phyloP scores from a whole-genome alignment of 1,140 invertebrate species.

The Neuroterus valhalla region DNA sequence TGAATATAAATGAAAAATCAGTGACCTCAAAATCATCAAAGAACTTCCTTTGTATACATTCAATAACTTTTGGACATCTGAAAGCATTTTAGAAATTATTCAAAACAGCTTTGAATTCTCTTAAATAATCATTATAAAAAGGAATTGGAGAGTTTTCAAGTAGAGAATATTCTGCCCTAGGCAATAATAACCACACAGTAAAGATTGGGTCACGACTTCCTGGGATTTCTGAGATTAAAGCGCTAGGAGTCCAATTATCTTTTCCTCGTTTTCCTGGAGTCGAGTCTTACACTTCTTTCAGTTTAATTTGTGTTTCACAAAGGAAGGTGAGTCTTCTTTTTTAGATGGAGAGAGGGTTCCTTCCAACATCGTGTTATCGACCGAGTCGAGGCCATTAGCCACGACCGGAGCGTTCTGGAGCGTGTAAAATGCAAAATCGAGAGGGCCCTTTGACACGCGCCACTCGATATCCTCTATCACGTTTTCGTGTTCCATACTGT shows the following conservation, averaged over 20 bases:
- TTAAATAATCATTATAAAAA: neutral
- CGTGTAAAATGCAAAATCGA: constrained; percentile 36
- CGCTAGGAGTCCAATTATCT: constrained; percentile 17
- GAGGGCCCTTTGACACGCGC: constrained; percentile 30
- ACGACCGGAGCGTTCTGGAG: constrained; percentile 1
- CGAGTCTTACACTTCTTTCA: neutral
- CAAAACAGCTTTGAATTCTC: too few relatives aligned
- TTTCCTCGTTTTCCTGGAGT: neutral
- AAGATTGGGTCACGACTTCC: constrained; percentile 27
- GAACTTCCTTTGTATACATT: too few relatives aligned
- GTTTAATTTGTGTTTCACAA: constrained; percentile 28
- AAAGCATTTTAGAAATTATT: too few relatives aligned
- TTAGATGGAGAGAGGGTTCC: neutral
- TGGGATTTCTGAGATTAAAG: constrained; percentile 17
- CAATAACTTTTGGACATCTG: too few relatives aligned
- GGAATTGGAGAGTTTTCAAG: neutral
- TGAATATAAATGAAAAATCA: too few relatives aligned
- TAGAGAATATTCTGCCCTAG: neutral
- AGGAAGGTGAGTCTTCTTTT: neutral
- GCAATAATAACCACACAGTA: constrained; percentile 2
- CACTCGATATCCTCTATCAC: constrained; percentile 33
- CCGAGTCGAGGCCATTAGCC: constrained; percentile 32
- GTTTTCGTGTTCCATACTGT: constrained; percentile 15
- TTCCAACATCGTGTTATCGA: constrained; percentile 32
- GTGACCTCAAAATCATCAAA: too few relatives aligned